Evolutionary conservation across 2,113 vertebrate genomes (phyloP).

Genomic region (Dipodomys spectabilis): DNA sequence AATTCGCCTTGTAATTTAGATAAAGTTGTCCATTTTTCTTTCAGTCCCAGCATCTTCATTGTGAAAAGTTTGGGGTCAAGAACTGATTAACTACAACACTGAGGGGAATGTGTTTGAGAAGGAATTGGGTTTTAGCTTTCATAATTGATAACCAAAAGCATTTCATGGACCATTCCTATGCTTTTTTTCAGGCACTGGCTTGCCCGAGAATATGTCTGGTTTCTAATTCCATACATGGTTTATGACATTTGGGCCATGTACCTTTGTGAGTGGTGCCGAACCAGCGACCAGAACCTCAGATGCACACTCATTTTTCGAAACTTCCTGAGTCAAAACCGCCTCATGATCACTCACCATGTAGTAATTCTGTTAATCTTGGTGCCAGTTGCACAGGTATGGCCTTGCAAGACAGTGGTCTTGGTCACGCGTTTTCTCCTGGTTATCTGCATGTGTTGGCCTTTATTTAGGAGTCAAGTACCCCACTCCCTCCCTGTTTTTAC

Average conservation of each 20-base stretch:
- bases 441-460: not conserved
- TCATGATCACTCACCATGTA: slow-evolving; percentile 96
- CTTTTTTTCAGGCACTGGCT: slow-evolving; percentile 93
- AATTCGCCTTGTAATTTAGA: not conserved
- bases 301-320: slow-evolving; percentile 89
- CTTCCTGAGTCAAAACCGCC: slow-evolving; percentile 92
- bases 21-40: not conserved
- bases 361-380: slow-evolving; percentile 94
- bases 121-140: not conserved
- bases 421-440: not conserved
- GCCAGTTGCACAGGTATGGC: slow-evolving; percentile 93
- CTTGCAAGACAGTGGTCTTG: not conserved
- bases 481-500: not conserved
- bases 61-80: not conserved
- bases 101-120: not conserved
- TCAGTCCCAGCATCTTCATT: not conserved
- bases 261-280: slow-evolving; percentile 95
- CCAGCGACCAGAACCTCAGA: slow-evolving; percentile 87
- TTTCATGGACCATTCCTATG: slow-evolving; percentile 31
- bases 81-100: not conserved
- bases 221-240: slow-evolving; percentile 96
- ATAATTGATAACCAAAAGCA: not conserved
- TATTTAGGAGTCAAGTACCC: not conserved
- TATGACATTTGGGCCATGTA: slow-evolving; percentile 98
- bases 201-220: slow-evolving; percentile 93